These are phyloP conservation scores for Megaceryle alcyon DNA, from an alignment of 2,797 vertebrate species.

Conservation along the genomic window DNA sequence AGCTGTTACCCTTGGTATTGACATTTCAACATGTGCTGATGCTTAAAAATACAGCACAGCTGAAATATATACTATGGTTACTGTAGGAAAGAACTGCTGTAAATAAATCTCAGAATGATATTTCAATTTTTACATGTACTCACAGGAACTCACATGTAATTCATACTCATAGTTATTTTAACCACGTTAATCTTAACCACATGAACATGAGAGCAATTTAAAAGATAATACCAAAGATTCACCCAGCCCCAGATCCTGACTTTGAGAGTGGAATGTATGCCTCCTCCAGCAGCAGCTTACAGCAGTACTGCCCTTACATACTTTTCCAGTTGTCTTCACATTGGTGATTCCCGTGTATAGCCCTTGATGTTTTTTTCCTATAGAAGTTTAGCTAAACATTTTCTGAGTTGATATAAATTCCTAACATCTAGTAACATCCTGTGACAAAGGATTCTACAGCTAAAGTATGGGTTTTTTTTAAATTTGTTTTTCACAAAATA, in stretches of 20 bases:
- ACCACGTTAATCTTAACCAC: background rate
- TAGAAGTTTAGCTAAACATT: background rate
- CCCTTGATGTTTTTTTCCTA: background rate
- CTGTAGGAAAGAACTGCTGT: background rate
- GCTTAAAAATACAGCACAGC: background rate
- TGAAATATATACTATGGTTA: background rate
- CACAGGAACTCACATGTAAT: background rate
- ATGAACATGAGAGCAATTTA: background rate
- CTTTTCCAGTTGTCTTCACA: background rate
- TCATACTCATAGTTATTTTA: background rate
- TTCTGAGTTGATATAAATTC: background rate
- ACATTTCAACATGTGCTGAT: background rate
- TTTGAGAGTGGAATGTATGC: background rate
- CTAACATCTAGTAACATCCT: background rate
- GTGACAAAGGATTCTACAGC: background rate
- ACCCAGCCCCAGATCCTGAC: background rate
- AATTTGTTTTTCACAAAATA: background rate
- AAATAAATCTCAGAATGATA: background rate
- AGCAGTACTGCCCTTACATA: background rate
- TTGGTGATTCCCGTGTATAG: background rate
- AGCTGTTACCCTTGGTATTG: background rate
- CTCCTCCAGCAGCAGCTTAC: background rate
- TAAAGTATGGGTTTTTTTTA: background rate
- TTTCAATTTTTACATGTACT: background rate
- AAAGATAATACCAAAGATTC: background rate